Evolutionary conservation across 2,888 invertebrate species (phyloP).

Genomic region (Meteorus colon): DNA sequence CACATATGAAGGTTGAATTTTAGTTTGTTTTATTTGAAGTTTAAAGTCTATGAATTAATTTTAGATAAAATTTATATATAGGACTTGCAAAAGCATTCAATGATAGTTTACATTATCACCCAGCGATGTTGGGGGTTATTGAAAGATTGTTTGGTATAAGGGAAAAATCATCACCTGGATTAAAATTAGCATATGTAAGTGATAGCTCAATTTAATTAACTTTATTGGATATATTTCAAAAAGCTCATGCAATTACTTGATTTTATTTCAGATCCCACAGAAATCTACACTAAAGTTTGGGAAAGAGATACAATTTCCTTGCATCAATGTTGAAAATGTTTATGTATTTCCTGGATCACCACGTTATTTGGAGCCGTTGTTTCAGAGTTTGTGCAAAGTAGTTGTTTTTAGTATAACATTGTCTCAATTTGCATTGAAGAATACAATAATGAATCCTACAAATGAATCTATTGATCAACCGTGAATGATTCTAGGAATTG

Average conservation of each 20-base stretch:
- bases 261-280: conserved; percentile 74
- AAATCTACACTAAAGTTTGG: conserved; percentile 73
- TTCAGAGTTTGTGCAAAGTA: conserved; percentile 68
- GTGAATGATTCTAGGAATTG: conserved; percentile 60
- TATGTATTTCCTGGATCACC: conserved; percentile 84
- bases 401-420: conserved; percentile 21
- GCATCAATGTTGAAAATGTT: conserved; percentile 77
- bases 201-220: conserved; percentile 19
- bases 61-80: conserved; percentile 52
- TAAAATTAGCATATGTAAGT: conserved; percentile 71
- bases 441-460: neutral
- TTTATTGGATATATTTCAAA: neutral
- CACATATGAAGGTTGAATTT: conserved; percentile 79
- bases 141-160: conserved; percentile 71
- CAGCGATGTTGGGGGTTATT: conserved; percentile 73
- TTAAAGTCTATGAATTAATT: conserved; percentile 35
- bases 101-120: conserved; percentile 72
- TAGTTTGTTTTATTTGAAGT: conserved; percentile 26
- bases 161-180: conserved; percentile 71
- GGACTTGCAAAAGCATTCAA: conserved; percentile 76
- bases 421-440: too few species aligned
- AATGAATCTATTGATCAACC: neutral
- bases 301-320: conserved; percentile 71
- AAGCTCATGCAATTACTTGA: neutral
- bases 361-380: conserved; percentile 72